Base-by-base conservation (phyloP, 2,113 vertebrate genomes). In the Seriola dumerili region DNA sequence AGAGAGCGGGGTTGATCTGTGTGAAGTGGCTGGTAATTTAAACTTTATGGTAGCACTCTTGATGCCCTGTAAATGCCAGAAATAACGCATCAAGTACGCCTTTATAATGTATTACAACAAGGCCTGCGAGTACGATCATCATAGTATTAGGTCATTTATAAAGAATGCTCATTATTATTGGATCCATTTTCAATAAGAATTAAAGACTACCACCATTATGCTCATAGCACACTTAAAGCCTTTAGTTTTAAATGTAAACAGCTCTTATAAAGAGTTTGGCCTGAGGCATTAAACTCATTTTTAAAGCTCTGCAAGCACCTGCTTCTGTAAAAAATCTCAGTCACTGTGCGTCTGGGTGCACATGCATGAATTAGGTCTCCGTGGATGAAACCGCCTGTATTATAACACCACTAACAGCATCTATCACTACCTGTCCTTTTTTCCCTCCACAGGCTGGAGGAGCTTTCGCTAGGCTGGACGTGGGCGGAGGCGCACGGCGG, bases 1-100 rank as follows among this genome's bases (percentile, higher is more conserved):
- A 14, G 61, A 34, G 48, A 58, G 74, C 40, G 5, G 40, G 6
- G 57, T 9, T 75, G 62, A 71, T 74, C 34, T 44, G 34, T 16
- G 21, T 29, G 19, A 59, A 82, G 62, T 67, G 57, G 40, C 34
- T 61, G 59, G 2, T 77, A 78, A 81, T 62, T 14, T 32, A 4
- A 46, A 63, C 32, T 58, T 67, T 21, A 58, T 40, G 62, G 23
- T 46, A 4, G 46, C 69, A 54, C 79, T 78, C 23, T 8, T 14
- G 23, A 52, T 5, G 62, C n/a, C 38, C 44, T 36, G 9, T 38
- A 57, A 17, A 48, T 12, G 11, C 8, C 61, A 72, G 36, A 34
- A 52, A 79, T 78, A 55, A 78, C 75, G 44, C 2, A 61, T 57
- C 6, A n/a, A 23, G 16, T 5, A 8, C 16, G 25, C 55, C 3